phyloP scores from a whole-genome alignment of 2,113 vertebrate species.

The Anas platyrhynchos region DNA sequence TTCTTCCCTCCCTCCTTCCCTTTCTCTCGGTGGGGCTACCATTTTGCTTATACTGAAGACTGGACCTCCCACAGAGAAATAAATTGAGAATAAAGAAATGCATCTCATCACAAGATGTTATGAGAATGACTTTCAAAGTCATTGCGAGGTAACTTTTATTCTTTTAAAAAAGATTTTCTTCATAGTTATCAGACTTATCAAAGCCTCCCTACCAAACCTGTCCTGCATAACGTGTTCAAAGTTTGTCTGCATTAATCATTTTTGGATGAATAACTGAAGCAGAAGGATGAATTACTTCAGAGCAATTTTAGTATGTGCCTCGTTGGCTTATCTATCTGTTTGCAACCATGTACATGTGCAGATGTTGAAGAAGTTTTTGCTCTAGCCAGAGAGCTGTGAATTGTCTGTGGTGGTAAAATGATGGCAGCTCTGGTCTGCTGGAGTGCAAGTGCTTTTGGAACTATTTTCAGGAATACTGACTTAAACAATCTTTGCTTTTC shows the following conservation, averaged over 20 bases:
- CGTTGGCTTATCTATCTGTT: background rate
- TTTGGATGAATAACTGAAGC: background rate
- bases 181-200: background rate
- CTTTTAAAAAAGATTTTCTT: background rate
- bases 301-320: background rate
- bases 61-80: constrained; percentile 2
- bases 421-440: background rate
- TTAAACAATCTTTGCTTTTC: background rate
- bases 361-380: background rate
- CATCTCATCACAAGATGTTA: background rate
- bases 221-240: background rate
- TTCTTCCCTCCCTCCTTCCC: background rate
- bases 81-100: constrained; percentile 41
- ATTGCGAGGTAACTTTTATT: background rate
- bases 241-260: background rate
- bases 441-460: background rate
- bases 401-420: background rate
- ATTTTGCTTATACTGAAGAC: constrained; percentile 7
- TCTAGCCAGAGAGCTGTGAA: background rate
- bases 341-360: background rate
- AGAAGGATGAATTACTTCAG: background rate
- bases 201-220: background rate
- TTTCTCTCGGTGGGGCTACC: background rate
- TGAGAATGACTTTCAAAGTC: constrained; percentile 8
- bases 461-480: background rate